Percentiles rank a stretch among this genome's conserved stretches.
These are phyloP conservation scores for Ovis canadensis DNA, from an alignment of 2,113 vertebrate genomes.

Conservation along the genomic window DNA sequence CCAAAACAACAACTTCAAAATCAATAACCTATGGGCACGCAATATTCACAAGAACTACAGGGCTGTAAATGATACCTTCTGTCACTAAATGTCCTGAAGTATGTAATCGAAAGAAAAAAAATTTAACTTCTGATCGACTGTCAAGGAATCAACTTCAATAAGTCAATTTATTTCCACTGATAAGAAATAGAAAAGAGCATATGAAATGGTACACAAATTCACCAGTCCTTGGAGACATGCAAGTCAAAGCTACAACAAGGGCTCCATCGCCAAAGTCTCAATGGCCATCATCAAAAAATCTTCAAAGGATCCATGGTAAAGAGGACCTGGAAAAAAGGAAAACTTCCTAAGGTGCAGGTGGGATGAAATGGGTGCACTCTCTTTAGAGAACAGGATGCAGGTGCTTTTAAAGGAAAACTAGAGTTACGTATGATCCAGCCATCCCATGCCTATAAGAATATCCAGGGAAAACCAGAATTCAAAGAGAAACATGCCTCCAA, in stretches of 20 bases:
- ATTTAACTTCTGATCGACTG: background rate
- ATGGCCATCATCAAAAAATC: background rate
- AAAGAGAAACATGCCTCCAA: background rate
- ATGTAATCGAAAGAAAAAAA: background rate
- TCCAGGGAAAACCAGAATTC: background rate
- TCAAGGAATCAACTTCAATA: background rate
- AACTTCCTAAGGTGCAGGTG: background rate
- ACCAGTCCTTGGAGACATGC: background rate
- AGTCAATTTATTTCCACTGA: background rate
- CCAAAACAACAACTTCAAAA: background rate
- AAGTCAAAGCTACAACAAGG: background rate
- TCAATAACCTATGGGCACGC: background rate
- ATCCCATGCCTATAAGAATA: background rate
- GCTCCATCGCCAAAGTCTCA: background rate
- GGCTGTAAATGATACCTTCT: background rate
- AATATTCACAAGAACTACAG: background rate
- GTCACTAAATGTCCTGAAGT: background rate
- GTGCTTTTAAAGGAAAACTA: background rate
- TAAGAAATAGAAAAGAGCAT: background rate
- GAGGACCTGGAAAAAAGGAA: background rate
- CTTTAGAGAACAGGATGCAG: background rate
- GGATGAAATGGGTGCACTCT: background rate
- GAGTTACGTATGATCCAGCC: background rate
- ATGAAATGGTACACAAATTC: background rate
- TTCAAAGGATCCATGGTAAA: background rate